Base-by-base conservation (phyloP, 1,140 invertebrate genomes). In the Archegozetes longisetosus region DNA sequence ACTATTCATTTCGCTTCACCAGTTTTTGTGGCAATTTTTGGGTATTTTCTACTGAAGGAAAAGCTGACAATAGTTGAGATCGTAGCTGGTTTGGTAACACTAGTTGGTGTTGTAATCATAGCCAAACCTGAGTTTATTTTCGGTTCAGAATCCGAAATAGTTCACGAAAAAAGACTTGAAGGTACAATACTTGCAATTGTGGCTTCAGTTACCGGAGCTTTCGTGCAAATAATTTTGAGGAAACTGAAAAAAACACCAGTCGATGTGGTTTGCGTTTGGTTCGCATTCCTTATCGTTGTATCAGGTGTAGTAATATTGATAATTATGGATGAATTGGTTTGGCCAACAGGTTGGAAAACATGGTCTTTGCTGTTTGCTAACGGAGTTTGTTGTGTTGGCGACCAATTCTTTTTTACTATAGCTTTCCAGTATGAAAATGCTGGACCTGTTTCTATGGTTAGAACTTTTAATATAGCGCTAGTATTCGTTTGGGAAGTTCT, bases 401-500 rank as follows among this genome's bases (percentile, higher is more conserved):
- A 86, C 2, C 88, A 91, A 72, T 88, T 90, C 55, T 74, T 89
- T 25, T 70, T 90, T 13, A 89, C 87, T 3, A 75, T 88, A 66
- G 85, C 88, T 3, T 72, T 90, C 52, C 85, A 90, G 72, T 77
- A 88, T 66, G 88, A 92, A 71, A 84, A 89, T 70, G 87, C 87
- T 2, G 86, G 87, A 13, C 86, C 86, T 22, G 85, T 91, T 0
- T 84, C 88, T 1, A 86, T 92, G 60, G 85, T 86, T 17, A 76
- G 88, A 22, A 87, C 86, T 46, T 83, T 84, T 26, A 87, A 90
- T 70, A 90, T 92, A 61, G 84, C 90, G 0, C 88, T 90, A 72
- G 87, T 87, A 13, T 91, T 91, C 69, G 24, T 60, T n/a, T 61
- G 47, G 40, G 47, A 60, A 24, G 49, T 29, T 9, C 4, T 61